Evolutionary conservation across 2,888 invertebrate species (phyloP).

Genomic region (Mythimna vitellina): DNA sequence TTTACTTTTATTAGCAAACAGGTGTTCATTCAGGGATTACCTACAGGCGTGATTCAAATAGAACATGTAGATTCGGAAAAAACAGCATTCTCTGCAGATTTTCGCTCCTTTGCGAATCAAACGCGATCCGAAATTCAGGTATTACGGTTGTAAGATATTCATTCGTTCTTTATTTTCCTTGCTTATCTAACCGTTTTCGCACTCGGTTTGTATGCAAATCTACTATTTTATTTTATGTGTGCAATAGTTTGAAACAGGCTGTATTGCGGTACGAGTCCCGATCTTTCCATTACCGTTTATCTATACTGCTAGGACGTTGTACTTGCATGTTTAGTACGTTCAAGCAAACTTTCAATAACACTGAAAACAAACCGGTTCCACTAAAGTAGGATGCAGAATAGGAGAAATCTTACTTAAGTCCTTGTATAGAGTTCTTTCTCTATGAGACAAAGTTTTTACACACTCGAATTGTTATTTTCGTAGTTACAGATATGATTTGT

Average conservation of each 20-base stretch:
- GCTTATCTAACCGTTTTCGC: conserved; percentile 47
- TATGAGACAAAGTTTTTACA: conserved; percentile 4
- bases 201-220: conserved; percentile 50
- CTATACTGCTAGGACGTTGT: conserved; percentile 31
- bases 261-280: conserved; percentile 34
- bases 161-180: conserved; percentile 23
- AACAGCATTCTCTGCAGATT: conserved; percentile 2
- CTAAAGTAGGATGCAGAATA: conserved; percentile 15
- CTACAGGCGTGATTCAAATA: conserved; percentile 39
- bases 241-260: conserved; percentile 39
- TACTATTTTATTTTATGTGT: conserved; percentile 46
- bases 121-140: conserved; percentile 7
- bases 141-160: conserved; percentile 8
- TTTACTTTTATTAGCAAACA: conserved; percentile 21
- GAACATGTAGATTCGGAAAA: conserved; percentile 27
- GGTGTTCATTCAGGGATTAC: conserved; percentile 26
- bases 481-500: conserved; percentile 2
- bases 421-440: conserved; percentile 7
- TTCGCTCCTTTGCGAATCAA: conserved; percentile 8
- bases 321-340: background rate
- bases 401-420: conserved; percentile 27
- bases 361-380: conserved; percentile 46
- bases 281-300: conserved; percentile 31
- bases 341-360: conserved; percentile 33
- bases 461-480: conserved; percentile 6